Base-by-base conservation (phyloP, 2,888 invertebrate genomes). In the Leuctra nigra region DNA sequence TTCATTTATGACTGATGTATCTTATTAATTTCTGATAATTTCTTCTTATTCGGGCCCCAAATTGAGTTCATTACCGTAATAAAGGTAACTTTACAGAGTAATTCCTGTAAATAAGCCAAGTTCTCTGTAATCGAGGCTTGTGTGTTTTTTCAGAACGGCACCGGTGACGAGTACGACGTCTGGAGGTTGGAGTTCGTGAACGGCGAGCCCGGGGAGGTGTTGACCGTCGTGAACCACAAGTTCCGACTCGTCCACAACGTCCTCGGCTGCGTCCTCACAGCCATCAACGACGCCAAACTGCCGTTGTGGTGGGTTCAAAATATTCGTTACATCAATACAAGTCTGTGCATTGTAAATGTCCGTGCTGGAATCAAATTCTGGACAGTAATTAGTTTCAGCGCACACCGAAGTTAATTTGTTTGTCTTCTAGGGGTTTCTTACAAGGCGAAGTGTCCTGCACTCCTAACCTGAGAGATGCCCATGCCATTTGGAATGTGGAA, bases 371-470 rank as follows among this genome's bases (percentile, higher is more conserved):
- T n/a, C n/a, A n/a, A n/a, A n/a, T n/a, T n/a, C n/a, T n/a, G n/a
- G n/a, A n/a, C n/a, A n/a, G n/a, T n/a, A n/a, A n/a, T n/a, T n/a
- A n/a, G n/a, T n/a, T n/a, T n/a, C n/a, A n/a, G n/a, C n/a, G n/a
- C n/a, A n/a, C n/a, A n/a, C n/a, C n/a, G n/a, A n/a, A n/a, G n/a
- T n/a, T n/a, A n/a, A n/a, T n/a, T n/a, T n/a, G n/a, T n/a, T n/a
- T n/a, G n/a, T n/a, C 13, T 63, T 65, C 44, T 62, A 80, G 80
- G 94, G 96, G 88, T 0, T 96, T 86, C 70, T 95, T 93, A 69
- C 96, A 97, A 71, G 90, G 94, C 71, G 96, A 97, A 74, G 93
- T 94, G 6, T 87, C 92, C 0, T 97, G 97, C 72, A 95, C 92
- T 75, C 89, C 91, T 0, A 94, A 94, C 71, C 70, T 90, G 62